phyloP scores from a whole-genome alignment of 2,888 invertebrate genomes.

The Julus scandinavius region DNA sequence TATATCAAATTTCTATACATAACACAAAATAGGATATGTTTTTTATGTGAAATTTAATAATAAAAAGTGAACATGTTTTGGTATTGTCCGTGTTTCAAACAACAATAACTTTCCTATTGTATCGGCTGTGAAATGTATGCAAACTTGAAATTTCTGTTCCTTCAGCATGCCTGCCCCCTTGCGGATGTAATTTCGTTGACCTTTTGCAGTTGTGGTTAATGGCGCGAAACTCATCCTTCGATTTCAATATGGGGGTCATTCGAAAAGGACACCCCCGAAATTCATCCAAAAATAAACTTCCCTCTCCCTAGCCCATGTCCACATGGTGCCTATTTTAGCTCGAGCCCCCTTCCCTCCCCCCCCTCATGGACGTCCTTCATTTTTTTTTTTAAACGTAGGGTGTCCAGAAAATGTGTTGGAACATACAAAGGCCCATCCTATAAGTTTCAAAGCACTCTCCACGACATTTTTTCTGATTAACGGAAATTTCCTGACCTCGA shows the following conservation, averaged over 20 bases:
- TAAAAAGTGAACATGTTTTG: not conserved
- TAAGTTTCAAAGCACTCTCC: no score
- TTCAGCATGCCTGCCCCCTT: not conserved
- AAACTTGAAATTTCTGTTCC: not conserved
- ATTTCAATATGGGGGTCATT: not conserved
- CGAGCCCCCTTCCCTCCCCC: no score
- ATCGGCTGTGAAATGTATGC: not conserved
- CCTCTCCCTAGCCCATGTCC: no score
- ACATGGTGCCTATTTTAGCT: no score
- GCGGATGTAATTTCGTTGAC: not conserved
- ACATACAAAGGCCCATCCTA: no score
- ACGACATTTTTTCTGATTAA: no score
- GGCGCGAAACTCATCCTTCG: not conserved
- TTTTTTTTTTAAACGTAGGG: no score
- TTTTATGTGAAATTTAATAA: not conserved
- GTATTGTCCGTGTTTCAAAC: not conserved
- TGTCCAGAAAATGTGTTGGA: no score
- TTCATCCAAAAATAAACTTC: no score
- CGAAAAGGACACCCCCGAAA: no score
- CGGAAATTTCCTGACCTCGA: no score
- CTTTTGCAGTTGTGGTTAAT: not conserved
- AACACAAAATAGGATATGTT: not conserved
- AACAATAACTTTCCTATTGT: not conserved
- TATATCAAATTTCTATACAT: not conserved
- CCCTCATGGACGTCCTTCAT: no score